A percentile compares a stretch with the other conserved stretches of the same genome.
Conservation (phyloP, 2,113 vertebrate species). For the Aplodontia rufa region DNA sequence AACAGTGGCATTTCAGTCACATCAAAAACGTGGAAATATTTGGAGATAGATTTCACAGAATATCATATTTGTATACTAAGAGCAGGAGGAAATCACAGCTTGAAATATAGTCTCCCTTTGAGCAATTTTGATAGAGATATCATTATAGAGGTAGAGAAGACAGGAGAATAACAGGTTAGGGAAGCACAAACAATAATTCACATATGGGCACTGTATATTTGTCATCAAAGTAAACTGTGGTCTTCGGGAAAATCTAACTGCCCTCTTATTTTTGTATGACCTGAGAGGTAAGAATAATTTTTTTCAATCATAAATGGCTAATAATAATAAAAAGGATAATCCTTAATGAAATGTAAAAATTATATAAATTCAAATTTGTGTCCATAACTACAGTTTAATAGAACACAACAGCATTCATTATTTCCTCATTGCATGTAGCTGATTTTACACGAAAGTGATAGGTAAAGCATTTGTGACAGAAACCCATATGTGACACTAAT, state of each 20-base stretch:
- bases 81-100: background rate
- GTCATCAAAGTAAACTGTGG: background rate
- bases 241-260: background rate
- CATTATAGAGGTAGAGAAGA: background rate
- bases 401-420: background rate
- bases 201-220: background rate
- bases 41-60: background rate
- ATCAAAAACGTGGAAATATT: background rate
- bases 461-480: background rate
- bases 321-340: background rate
- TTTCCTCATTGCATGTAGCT: background rate
- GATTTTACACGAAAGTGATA: background rate
- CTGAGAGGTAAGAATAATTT: background rate
- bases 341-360: background rate
- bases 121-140: background rate
- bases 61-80: background rate
- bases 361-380: background rate
- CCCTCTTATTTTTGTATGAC: background rate
- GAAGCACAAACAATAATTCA: conserved; percentile 1
- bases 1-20: background rate
- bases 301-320: background rate
- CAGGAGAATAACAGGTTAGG: background rate
- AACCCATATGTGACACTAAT: background rate
- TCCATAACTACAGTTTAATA: background rate
- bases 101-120: background rate